Evolutionary conservation across 2,888 invertebrate species (phyloP).

Genomic region (Cephus pygmeus): DNA sequence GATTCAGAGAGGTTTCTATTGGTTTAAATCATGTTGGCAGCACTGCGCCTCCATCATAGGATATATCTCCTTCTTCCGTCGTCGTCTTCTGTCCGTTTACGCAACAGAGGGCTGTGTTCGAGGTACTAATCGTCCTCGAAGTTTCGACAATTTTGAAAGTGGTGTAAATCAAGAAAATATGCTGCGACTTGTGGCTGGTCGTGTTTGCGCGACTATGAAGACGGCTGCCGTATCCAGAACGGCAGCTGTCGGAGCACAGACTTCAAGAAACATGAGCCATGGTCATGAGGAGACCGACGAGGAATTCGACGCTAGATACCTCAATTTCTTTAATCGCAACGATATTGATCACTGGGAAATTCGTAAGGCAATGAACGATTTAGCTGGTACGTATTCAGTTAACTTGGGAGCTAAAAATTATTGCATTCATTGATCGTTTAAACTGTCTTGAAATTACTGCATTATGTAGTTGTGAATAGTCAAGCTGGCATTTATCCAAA

Average conservation of each 20-base stretch:
- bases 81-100: conserved; percentile 6
- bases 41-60: background rate
- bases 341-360: conserved; percentile 96
- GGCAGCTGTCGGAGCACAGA: conserved; percentile 50
- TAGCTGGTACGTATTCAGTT: conserved; percentile 63
- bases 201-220: conserved; percentile 34
- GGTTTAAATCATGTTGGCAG: background rate
- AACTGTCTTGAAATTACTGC: background rate
- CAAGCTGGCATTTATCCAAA: background rate
- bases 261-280: conserved; percentile 64
- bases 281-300: conserved; percentile 80
- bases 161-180: conserved; percentile 30
- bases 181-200: conserved; percentile 52
- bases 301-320: conserved; percentile 87
- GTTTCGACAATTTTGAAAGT: background rate
- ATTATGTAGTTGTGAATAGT: background rate
- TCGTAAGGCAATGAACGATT: conserved; percentile 90
- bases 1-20: background rate
- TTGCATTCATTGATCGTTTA: background rate
- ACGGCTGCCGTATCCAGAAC: conserved; percentile 35
- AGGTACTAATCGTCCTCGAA: background rate
- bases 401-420: background rate
- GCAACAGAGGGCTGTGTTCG: background rate
- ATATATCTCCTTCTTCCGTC: background rate
- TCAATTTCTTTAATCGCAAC: conserved; percentile 83